Conservation (phyloP, 2,797 vertebrate species). For the Erethizon dorsatum region DNA sequence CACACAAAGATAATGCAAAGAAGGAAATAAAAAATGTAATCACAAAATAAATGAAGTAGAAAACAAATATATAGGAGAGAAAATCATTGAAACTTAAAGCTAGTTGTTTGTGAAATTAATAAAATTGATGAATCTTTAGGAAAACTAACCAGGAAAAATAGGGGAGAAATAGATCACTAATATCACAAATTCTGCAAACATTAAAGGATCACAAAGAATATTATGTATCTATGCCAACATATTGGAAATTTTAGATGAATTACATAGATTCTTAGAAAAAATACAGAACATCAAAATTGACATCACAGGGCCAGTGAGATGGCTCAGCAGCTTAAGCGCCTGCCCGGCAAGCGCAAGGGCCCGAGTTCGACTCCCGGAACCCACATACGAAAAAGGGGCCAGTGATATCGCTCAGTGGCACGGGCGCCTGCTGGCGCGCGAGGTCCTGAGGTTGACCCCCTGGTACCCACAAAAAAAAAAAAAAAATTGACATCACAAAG, state of each 20-base stretch:
- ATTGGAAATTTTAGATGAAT: slow-evolving; percentile 36
- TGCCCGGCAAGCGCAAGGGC: too few relatives aligned
- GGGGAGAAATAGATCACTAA: not conserved
- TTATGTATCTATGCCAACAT: slow-evolving; percentile 5
- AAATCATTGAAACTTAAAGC: not conserved
- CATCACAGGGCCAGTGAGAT: too few relatives aligned
- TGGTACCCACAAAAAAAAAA: too few relatives aligned
- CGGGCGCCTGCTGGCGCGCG: too few relatives aligned
- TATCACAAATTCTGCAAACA: not conserved
- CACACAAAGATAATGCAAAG: not conserved
- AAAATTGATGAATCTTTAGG: not conserved
- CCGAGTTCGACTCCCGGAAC: too few relatives aligned
- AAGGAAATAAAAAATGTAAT: not conserved
- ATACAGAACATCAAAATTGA: not conserved
- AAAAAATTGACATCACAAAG: not conserved
- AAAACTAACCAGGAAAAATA: not conserved
- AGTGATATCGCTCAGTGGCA: too few relatives aligned
- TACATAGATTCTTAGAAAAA: not conserved
- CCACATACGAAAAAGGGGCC: too few relatives aligned
- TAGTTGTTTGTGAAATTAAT: not conserved
- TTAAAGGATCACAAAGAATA: not conserved
- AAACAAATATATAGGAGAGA: not conserved
- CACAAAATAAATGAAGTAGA: not conserved
- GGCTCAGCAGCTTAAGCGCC: too few relatives aligned
- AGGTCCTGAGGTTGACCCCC: too few relatives aligned